Base-by-base conservation (phyloP, 2,888 invertebrate genomes). In the Spisula subtruncata region DNA sequence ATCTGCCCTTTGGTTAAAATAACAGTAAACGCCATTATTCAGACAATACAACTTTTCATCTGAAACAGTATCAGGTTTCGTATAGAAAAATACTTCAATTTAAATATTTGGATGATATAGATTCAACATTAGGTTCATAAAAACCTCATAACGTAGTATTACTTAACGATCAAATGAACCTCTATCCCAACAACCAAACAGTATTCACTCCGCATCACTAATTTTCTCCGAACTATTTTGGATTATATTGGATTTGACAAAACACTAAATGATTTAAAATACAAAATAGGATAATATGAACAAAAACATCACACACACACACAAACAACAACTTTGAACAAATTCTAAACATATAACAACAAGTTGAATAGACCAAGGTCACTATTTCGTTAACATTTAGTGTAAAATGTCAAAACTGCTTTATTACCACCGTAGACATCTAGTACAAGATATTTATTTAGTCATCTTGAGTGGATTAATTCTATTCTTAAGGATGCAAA, bases 321-420 rank as follows among this genome's bases (percentile, higher is more conserved):
- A 66, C 60, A 25, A n/a, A 66, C n/a, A 66, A 66, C 60, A 66
- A 66, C 60, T 66, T 25, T 25, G 60, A 66, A 66, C n/a, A 66
- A 66, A 25, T 66, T 66, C 60, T 66, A 25, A 66, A 66, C 60
- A 66, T 66, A 25, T n/a, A 66, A 66, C 25, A 66, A 66, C 60
- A 66, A 25, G 5, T n/a, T 66, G 60, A 66, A 66, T 66, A 66
- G 20, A 66, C 12, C 60, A 66, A 10, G 60, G 25, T 66, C 60
- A 66, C 25, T 66, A 66, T 25, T 66, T 25, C 2, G 41, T 25
- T 66, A 66, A 66, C n/a, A 66, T 66, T 0, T 66, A 8, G 25
- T 0, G 25, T 8, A 12, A 66, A 66, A 66, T 66, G 2, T 66
- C 25, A 10, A 0, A 10, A 66, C 25, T 25, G 16, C 14, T 51